Base-by-base conservation (phyloP, 2,888 invertebrate genomes). In the Boloria euphrosyne region DNA sequence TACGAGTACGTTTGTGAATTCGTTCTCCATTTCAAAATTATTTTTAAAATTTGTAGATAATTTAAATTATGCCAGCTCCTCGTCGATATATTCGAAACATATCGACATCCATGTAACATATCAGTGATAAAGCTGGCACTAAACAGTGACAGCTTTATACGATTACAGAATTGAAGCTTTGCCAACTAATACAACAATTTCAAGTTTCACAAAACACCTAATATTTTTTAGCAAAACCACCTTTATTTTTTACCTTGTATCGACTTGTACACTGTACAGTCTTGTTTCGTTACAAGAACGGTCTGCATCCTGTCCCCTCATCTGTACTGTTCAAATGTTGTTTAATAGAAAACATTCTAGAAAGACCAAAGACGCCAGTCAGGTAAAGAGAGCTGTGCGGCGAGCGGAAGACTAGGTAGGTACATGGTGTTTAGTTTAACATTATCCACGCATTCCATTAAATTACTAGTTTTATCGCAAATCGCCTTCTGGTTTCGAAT, bases 371-470 rank as follows among this genome's bases (percentile, higher is more conserved):
- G 44, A 63, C 18, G 55, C 27, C 43, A 14, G 14, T 50, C 16
- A 50, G 13, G 50, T 57, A 50, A 50, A 57, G 55, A 59, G 53
- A 47, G 43, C n/a, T 59, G 44, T n/a, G 47, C 57, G 49, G 58
- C 13, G 46, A 46, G 22, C 60, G 63, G 59, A 63, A 52, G 55
- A 66, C 66, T 57, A n/a, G n/a, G n/a, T n/a, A n/a, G n/a, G n/a
- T 17, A 53, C 65, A 59, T 54, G 67, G 75, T 75, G 78, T 80
- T 81, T 77, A 73, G 75, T 76, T 78, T 78, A 76, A 77, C 79
- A 81, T 81, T 78, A 76, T 80, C 73, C 75, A 78, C 80, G 80
- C 78, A 78, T 79, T 78, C 80, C 78, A 74, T 69, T 72, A 78
- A 72, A 79, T 78, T 77, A 77, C 74, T 73, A 75, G 75, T 77